Percentiles rank a stretch among this genome's conserved stretches.
These are phyloP conservation scores for Orchesella cincta DNA, from an alignment of 1,140 invertebrate species.

Conservation along the genomic window DNA sequence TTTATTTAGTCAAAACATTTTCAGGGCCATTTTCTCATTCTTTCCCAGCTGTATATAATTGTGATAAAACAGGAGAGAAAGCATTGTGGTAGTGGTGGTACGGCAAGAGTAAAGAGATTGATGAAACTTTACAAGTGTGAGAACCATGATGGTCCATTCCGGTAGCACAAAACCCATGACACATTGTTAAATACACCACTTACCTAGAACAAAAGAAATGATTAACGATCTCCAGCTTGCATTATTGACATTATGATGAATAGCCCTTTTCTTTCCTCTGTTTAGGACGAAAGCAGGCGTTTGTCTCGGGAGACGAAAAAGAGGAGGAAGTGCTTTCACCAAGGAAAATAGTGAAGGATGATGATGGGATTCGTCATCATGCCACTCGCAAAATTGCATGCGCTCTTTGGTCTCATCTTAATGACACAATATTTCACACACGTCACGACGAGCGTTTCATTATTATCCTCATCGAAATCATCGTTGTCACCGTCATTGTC, in stretches of 20 bases:
- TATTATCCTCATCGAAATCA: neutral
- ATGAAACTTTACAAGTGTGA: neutral
- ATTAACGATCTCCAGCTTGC: conserved; percentile 12
- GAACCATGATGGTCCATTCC: neutral
- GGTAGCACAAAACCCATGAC: neutral
- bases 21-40: neutral
- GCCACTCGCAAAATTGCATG: conserved; percentile 9
- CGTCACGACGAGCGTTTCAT: conserved; percentile 1
- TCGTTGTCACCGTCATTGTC: conserved; percentile 6
- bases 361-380: neutral
- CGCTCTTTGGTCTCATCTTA: conserved; percentile 11
- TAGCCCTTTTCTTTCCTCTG: conserved; percentile 8
- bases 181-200: conserved; percentile 15
- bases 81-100: neutral
- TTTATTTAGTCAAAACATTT: neutral
- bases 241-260: conserved; percentile 28
- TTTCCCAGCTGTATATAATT: neutral
- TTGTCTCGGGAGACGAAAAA: neutral
- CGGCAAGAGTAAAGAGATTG: too few species aligned
- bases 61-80: neutral
- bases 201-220: conserved; percentile 9
- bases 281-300: neutral
- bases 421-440: conserved; percentile 25
- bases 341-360: neutral
- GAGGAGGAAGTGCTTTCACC: neutral